Evolutionary conservation across 2,888 invertebrate species (phyloP), one percentile per base, ranked within the genome.

Genomic region (Drosophila percnosoma): DNA sequence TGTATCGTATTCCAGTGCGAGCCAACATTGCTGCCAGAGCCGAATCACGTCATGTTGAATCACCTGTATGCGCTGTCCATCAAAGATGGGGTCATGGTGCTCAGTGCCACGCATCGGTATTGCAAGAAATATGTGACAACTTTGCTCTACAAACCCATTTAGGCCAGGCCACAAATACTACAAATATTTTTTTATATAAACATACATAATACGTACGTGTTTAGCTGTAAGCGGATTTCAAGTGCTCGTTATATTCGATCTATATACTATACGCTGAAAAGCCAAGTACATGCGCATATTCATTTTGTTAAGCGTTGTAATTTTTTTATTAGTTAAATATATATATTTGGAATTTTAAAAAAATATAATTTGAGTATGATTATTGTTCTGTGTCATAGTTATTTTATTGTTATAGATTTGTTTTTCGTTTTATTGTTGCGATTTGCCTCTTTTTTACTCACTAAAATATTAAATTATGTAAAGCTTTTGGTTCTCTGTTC

Each of bases 41-140:
- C 99, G 58, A 99, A 99, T 93, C 99, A 99, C 93, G 99, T 99
- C 33, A 99, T 99, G 99, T 94, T 99, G 91, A 99, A 99, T 93
- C 99, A 99, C 93, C 94, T 99, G 64, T 99, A 99, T 93, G 99
- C 99, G n/a, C 94, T 99, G 77, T 99, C 99, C 55, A 99, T 99
- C 90, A 99, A 99, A 94, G 99, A 99, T 93, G 99, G 99, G 58
- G 99, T 99, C 4, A 99, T 99, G 99, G 99, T 99, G 48, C 94
- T 99, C 38, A 99, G 99, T 91, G 99, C 99, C 18, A 99, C 99
- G 7, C 99, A 99, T 93, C 95, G 99, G 78, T 99, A 99, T 93
- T 96, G 99, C 80, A 99, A 99, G 95, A 99, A 99, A 95, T 99
- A 99, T 94, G 99, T 99, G 45, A 99, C 99, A 27, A 99, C 99